phyloP scores from a whole-genome alignment of 2,797 vertebrate species.

The Tympanoctomys barrerae region DNA sequence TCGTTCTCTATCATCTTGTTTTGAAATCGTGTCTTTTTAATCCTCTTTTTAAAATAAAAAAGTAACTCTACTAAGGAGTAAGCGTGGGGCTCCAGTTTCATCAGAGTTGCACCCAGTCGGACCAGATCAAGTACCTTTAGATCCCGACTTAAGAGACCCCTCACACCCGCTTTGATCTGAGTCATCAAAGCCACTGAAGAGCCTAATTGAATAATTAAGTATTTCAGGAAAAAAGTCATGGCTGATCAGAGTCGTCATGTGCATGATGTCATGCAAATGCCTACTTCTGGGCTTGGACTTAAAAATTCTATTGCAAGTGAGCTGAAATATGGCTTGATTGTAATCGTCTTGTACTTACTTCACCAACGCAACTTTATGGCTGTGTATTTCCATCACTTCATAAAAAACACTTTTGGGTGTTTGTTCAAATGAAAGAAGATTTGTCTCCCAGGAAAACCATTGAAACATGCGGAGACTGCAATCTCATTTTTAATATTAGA shows the following conservation, averaged over 20 bases:
- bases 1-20: too few species aligned
- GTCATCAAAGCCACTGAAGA: not conserved
- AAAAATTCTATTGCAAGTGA: not conserved
- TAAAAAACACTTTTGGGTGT: slow-evolving; percentile 68
- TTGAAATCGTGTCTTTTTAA: too few species aligned
- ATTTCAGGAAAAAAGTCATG: not conserved
- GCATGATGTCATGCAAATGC: not conserved
- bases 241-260: slow-evolving; percentile 18
- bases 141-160: not conserved
- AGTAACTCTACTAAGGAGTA: not conserved
- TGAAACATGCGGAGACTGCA: slow-evolving; percentile 63
- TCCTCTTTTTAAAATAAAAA: too few species aligned
- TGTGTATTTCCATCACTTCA: slow-evolving; percentile 52
- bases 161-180: not conserved
- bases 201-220: slow-evolving; percentile 5
- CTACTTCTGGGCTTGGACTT: slow-evolving; percentile 43
- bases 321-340: not conserved
- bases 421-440: slow-evolving; percentile 82
- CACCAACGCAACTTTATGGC: not conserved
- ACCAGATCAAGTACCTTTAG: not conserved
- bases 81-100: not conserved
- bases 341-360: not conserved
- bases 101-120: not conserved
- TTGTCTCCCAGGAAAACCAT: slow-evolving; percentile 83
- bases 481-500: slow-evolving; percentile 80